phyloP scores from a whole-genome alignment of 2,888 invertebrate genomes.

The Drosophila nr. perissopoda region DNA sequence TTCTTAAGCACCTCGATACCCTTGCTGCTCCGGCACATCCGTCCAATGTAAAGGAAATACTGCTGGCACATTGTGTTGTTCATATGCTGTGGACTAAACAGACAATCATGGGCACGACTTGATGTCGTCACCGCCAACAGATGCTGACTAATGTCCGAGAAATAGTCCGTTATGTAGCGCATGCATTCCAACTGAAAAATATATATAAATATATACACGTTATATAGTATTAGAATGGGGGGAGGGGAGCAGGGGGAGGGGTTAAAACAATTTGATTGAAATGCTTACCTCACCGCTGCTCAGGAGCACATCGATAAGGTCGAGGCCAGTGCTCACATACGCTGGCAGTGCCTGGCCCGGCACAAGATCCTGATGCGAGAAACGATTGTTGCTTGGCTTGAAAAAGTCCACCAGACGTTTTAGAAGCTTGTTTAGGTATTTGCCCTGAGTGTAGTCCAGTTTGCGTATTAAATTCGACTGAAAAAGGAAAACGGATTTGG shows the following conservation, averaged over 20 bases:
- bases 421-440: slow-evolving; percentile 87
- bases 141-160: slow-evolving; percentile 92
- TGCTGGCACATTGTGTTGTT: slow-evolving; percentile 95
- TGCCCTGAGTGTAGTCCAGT: slow-evolving; percentile 88
- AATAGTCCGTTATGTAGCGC: slow-evolving; percentile 90
- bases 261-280: too few relatives aligned
- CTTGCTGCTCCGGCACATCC: slow-evolving; percentile 90
- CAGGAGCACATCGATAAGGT: slow-evolving; percentile 84
- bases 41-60: slow-evolving; percentile 97
- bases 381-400: slow-evolving; percentile 94
- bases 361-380: slow-evolving; percentile 92
- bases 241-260: too few relatives aligned
- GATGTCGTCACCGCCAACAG: slow-evolving; percentile 90
- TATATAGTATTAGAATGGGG: too few relatives aligned
- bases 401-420: slow-evolving; percentile 93
- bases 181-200: slow-evolving; percentile 88
- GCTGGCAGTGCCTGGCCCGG: slow-evolving; percentile 81
- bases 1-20: slow-evolving; percentile 90
- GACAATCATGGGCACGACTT: slow-evolving; percentile 92
- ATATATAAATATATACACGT: not conserved
- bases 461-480: slow-evolving; percentile 86
- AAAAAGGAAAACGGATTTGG: slow-evolving; percentile 1
- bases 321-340: slow-evolving; percentile 83
- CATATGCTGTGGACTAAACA: slow-evolving; percentile 95
- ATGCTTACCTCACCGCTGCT: slow-evolving; percentile 76